Evolutionary conservation across 2,797 vertebrate genomes (phyloP).

Genomic region (Danio kyathit): DNA sequence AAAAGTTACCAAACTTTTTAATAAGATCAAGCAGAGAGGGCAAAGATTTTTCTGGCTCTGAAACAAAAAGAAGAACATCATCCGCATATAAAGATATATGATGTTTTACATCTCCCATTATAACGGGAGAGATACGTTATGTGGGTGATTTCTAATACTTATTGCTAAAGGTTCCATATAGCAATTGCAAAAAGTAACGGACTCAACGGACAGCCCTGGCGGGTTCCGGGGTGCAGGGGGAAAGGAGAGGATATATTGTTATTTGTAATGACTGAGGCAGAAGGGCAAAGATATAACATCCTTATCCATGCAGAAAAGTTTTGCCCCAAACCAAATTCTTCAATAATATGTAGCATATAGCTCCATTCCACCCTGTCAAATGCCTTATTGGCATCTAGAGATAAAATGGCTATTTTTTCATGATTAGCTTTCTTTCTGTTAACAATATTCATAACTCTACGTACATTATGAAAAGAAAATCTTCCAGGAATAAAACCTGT

Average conservation of each 20-base stretch:
- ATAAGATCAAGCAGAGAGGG: too few relatives aligned
- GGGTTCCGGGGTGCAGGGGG: background rate
- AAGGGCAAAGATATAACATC: constrained; percentile 4
- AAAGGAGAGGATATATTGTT: background rate
- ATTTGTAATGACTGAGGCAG: background rate
- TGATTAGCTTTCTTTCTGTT: background rate
- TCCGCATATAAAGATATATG: too few relatives aligned
- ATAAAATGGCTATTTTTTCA: background rate
- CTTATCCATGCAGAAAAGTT: background rate
- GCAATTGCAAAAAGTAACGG: background rate
- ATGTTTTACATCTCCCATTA: too few relatives aligned
- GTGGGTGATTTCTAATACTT: too few relatives aligned
- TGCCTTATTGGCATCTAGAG: background rate
- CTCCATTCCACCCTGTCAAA: constrained; percentile 6
- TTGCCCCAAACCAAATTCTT: too few relatives aligned
- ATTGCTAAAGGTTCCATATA: background rate
- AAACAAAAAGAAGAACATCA: too few relatives aligned
- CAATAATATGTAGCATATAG: background rate
- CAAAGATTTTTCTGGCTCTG: too few relatives aligned
- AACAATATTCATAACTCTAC: constrained; percentile 14
- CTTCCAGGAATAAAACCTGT: constrained; percentile 33
- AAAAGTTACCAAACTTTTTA: too few relatives aligned
- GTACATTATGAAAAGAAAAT: constrained; percentile 42
- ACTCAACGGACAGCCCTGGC: background rate
- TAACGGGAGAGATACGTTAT: too few relatives aligned